Conservation (phyloP, 2,888 invertebrate species). For the Apotomis turbidana region DNA sequence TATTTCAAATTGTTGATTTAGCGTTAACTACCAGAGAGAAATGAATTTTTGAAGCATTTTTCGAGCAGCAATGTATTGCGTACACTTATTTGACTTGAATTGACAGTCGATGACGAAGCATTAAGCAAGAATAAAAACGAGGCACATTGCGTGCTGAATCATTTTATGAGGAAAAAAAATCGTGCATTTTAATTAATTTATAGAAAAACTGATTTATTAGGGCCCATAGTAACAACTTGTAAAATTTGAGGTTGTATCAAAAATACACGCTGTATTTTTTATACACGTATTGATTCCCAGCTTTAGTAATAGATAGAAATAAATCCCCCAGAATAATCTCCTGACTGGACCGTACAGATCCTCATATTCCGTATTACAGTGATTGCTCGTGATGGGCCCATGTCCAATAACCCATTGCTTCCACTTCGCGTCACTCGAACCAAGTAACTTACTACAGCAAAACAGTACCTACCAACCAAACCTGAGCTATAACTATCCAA, state of each 20-base stretch:
- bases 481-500: neutral
- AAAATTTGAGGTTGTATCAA: neutral
- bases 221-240: too few relatives aligned
- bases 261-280: neutral
- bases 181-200: too few relatives aligned
- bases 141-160: too few relatives aligned
- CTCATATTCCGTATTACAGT: constrained; percentile 23
- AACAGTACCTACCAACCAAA: constrained; percentile 14
- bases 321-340: constrained; percentile 11
- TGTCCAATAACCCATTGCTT: constrained; percentile 55
- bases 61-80: too few relatives aligned
- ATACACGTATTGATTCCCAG: neutral
- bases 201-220: too few relatives aligned
- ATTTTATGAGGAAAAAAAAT: too few relatives aligned
- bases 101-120: too few relatives aligned
- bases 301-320: neutral
- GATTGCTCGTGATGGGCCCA: constrained; percentile 23
- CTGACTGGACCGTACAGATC: neutral
- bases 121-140: too few relatives aligned
- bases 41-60: too few relatives aligned
- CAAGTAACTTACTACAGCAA: constrained; percentile 62
- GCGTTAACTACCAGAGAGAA: too few relatives aligned
- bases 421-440: constrained; percentile 60
- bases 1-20: too few relatives aligned
- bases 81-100: too few relatives aligned